phyloP scores from a whole-genome alignment of 2,888 invertebrate genomes.

The Ischnura elegans region DNA sequence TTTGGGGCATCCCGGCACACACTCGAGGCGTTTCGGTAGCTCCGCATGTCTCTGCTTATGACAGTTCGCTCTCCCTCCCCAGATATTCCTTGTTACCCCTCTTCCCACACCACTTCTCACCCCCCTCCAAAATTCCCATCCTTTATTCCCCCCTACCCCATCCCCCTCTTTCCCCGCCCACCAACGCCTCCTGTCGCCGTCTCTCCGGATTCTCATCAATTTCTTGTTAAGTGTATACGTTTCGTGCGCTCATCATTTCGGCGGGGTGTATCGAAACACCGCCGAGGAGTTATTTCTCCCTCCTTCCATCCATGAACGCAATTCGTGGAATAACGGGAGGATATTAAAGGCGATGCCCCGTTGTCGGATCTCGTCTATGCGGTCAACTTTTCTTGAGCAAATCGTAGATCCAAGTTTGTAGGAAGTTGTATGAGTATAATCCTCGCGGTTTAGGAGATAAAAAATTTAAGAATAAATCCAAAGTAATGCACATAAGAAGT shows the following conservation, averaged over 20 bases:
- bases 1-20: conserved; percentile 45
- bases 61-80: conserved; percentile 3
- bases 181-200: not conserved
- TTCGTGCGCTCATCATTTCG: not conserved
- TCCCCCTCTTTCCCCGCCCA: too few relatives aligned
- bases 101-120: not conserved
- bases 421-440: too few relatives aligned
- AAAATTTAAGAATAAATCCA: too few relatives aligned
- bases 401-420: too few relatives aligned
- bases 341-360: not conserved
- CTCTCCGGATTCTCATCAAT: conserved; percentile 28
- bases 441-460: too few relatives aligned
- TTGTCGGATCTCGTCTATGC: too few relatives aligned
- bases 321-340: not conserved
- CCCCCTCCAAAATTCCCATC: not conserved
- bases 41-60: conserved; percentile 63
- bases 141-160: not conserved
- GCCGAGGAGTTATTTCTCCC: not conserved
- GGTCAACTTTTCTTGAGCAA: too few relatives aligned
- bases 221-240: conserved; percentile 27
- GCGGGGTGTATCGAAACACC: not conserved
- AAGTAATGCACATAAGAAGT: too few relatives aligned
- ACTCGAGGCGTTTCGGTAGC: conserved; percentile 56
- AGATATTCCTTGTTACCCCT: not conserved
- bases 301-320: not conserved